Conservation (phyloP, 1,140 invertebrate species). For the Drosophila dunni region DNA sequence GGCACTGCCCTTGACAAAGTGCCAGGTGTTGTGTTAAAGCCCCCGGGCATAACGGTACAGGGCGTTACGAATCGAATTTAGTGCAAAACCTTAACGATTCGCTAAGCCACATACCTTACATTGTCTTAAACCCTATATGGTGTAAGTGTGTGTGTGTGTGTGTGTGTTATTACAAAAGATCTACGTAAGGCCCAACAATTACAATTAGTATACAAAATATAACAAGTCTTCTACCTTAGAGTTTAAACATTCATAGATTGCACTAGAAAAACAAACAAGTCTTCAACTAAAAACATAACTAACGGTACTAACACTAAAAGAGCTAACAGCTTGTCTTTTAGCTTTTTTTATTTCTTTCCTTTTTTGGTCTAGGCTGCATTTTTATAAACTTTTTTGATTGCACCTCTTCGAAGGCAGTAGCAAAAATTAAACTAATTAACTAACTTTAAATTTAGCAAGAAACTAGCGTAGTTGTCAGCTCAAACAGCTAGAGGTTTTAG, state of each 20-base stretch:
- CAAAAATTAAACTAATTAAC: conserved; percentile 28
- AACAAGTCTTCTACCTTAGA: background rate
- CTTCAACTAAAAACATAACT: conserved; percentile 56
- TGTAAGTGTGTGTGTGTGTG: background rate
- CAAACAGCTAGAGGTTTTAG: too few species aligned
- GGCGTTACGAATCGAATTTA: background rate
- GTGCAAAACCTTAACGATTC: background rate
- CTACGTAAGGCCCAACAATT: conserved; percentile 21
- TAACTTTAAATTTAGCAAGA: background rate
- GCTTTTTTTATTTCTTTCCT: conserved; percentile 11
- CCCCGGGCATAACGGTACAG: conserved; percentile 21
- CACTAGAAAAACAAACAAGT: conserved; percentile 66
- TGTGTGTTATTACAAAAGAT: background rate
- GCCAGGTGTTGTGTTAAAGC: conserved; percentile 32
- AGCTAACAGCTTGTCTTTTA: conserved; percentile 23
- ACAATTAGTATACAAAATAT: background rate
- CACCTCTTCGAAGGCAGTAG: conserved; percentile 43
- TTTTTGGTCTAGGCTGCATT: conserved; percentile 81
- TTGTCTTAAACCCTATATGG: conserved; percentile 1
- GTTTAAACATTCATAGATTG: conserved; percentile 55
- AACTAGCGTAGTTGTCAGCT: too few species aligned
- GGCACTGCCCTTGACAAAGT: conserved; percentile 12
- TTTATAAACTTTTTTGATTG: conserved; percentile 1
- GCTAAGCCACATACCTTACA: background rate
- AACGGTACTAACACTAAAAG: conserved; percentile 47